Evolutionary conservation across 2,888 invertebrate species (phyloP), one percentile per base, ranked within the genome.

Genomic region (Gymnoscelis rufifasciata): DNA sequence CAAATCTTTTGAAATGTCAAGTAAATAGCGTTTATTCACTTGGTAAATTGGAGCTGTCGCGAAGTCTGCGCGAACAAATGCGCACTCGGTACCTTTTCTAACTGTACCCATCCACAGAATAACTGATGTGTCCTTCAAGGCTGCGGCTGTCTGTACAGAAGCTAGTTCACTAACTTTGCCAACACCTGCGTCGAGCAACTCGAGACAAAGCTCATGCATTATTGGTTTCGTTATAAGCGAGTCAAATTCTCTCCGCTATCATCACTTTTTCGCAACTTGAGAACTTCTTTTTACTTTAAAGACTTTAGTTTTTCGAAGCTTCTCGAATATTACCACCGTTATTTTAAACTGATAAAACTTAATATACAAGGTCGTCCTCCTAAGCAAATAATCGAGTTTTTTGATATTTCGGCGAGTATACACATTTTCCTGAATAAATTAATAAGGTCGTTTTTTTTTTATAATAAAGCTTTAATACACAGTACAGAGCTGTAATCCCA

Each of bases 171-270:
- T 15, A 53, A 50, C 37, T 56, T 41, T 47, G 33, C 30, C 23
- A 40, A 48, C 54, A 50, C 50, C 51, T 48, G 52, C 33, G 12
- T 45, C 52, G 33, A 38, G 51, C 51, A 47, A 48, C 48, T 5
- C 26, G 15, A 14, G 36, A 39, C 36, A 37, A 35, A 38, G 29
- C 47, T 53, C 35, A 42, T 45, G 35, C 37, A 50, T 50, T 48
- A 48, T 56, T 47, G 45, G 44, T 48, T 45, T 54, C 43, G 44
- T 47, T 46, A 54, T 35, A 39, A 48, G 36, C 36, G 33, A 45
- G 36, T 36, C 33, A 43, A 47, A 31, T 33, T 35, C 19, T 14
- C 12, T 10, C 33, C 24, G 31, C 28, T 41, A 41, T 33, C 28
- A 40, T 27, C 39, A 15, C 12, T 33, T 30, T 12, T 30, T 36